Percentiles rank a stretch among this genome's conserved stretches.
Conservation (phyloP, 2,888 invertebrate species). For the Microplitis manilae region DNA sequence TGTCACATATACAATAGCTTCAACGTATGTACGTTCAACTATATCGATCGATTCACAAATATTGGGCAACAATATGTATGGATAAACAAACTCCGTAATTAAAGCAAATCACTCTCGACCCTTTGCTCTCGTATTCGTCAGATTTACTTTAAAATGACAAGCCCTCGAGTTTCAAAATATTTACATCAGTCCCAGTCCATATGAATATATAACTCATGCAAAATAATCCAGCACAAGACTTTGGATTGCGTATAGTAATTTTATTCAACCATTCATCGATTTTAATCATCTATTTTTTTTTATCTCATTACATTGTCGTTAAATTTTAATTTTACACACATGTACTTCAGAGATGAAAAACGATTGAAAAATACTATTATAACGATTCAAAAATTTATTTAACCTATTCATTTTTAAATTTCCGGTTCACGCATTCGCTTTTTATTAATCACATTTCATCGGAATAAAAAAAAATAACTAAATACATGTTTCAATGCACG, state of each 20-base stretch:
- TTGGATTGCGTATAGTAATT: neutral
- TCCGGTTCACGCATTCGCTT: neutral
- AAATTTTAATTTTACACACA: too few species aligned
- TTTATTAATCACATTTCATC: neutral
- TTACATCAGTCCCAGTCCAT: neutral
- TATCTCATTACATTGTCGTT: too few species aligned
- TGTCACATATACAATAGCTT: constrained; percentile 10
- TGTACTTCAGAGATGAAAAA: too few species aligned
- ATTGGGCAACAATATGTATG: constrained; percentile 58
- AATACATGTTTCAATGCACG: neutral
- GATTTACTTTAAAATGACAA: constrained; percentile 29
- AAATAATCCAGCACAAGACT: neutral
- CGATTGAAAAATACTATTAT: too few species aligned
- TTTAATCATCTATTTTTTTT: too few species aligned
- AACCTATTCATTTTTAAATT: neutral
- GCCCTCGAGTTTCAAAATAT: constrained; percentile 9
- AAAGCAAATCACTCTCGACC: constrained; percentile 48
- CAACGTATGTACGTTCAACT: constrained; percentile 37
- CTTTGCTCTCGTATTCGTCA: constrained; percentile 40
- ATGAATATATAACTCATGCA: constrained; percentile 4
- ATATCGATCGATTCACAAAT: constrained; percentile 59
- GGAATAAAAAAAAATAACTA: neutral
- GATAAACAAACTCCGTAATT: constrained; percentile 58
- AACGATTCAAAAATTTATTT: too few species aligned
- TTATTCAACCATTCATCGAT: too few species aligned